phyloP scores from a whole-genome alignment of 1,140 invertebrate genomes.

The Achatina immaculata region DNA sequence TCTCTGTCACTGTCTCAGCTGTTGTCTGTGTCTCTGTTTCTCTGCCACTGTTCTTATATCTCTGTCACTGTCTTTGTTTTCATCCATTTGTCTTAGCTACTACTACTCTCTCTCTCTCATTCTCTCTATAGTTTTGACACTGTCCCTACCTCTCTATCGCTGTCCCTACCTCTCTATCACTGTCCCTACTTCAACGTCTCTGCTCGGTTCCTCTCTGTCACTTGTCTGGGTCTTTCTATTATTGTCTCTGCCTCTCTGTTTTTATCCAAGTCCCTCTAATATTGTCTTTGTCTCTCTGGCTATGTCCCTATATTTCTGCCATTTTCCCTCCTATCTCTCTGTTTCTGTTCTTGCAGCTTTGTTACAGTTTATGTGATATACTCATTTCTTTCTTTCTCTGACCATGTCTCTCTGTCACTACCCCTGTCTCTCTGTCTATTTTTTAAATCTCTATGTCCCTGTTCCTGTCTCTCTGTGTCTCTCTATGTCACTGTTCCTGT shows the following conservation, averaged over 20 bases:
- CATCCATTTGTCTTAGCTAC: too few species aligned
- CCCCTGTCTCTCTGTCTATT: conserved; percentile 8
- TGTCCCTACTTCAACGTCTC: background rate
- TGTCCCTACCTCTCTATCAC: background rate
- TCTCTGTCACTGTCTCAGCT: too few species aligned
- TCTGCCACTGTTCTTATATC: too few species aligned
- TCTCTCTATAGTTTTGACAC: background rate
- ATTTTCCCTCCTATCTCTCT: conserved; percentile 10
- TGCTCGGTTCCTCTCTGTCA: background rate
- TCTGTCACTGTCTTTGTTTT: too few species aligned
- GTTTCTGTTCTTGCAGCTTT: too few species aligned
- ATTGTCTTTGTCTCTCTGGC: background rate
- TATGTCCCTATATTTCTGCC: background rate
- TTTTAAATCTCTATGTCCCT: background rate
- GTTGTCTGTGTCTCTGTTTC: too few species aligned
- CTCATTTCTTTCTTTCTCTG: too few species aligned
- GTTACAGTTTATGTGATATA: too few species aligned
- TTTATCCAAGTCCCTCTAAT: background rate
- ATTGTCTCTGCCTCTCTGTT: background rate
- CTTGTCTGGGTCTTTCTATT: background rate
- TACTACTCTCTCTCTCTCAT: conserved; percentile 3
- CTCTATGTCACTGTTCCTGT: too few species aligned
- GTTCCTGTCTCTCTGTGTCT: too few species aligned
- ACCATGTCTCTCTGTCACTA: conserved; percentile 4
- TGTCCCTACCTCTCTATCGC: conserved; percentile 6